phyloP scores from a whole-genome alignment of 1,140 invertebrate genomes.

The Paralvinella palmiformis region DNA sequence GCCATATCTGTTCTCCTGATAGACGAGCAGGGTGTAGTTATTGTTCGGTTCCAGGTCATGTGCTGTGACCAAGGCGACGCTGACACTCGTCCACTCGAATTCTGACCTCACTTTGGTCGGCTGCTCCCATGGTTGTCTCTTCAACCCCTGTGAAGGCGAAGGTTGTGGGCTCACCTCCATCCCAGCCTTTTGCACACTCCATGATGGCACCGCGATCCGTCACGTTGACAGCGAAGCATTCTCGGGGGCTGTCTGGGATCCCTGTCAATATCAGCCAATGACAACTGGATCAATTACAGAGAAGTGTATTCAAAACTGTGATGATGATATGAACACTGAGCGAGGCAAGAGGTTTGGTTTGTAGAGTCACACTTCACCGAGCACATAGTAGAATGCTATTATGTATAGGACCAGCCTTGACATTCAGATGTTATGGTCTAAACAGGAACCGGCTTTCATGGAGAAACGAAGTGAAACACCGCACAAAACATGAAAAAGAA shows the following conservation, averaged over 20 bases:
- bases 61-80: not conserved
- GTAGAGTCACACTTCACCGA: too few relatives aligned
- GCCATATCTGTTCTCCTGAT: not conserved
- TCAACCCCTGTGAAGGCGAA: not conserved
- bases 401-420: too few relatives aligned
- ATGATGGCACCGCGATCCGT: not conserved
- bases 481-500: too few relatives aligned
- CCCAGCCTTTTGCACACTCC: not conserved
- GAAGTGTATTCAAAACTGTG: too few relatives aligned
- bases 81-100: not conserved
- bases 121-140: not conserved
- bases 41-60: not conserved
- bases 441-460: too few relatives aligned
- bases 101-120: not conserved
- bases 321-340: too few relatives aligned
- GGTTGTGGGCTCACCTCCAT: not conserved
- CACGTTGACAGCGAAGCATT: not conserved
- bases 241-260: not conserved
- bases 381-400: too few relatives aligned
- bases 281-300: too few relatives aligned
- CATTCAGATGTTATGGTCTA: too few relatives aligned
- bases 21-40: slow-evolving; percentile 4
- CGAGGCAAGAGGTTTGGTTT: too few relatives aligned
- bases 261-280: too few relatives aligned
- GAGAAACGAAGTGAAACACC: too few relatives aligned